phyloP scores from a whole-genome alignment of 2,113 vertebrate genomes.

The Dromaius novaehollandiae region DNA sequence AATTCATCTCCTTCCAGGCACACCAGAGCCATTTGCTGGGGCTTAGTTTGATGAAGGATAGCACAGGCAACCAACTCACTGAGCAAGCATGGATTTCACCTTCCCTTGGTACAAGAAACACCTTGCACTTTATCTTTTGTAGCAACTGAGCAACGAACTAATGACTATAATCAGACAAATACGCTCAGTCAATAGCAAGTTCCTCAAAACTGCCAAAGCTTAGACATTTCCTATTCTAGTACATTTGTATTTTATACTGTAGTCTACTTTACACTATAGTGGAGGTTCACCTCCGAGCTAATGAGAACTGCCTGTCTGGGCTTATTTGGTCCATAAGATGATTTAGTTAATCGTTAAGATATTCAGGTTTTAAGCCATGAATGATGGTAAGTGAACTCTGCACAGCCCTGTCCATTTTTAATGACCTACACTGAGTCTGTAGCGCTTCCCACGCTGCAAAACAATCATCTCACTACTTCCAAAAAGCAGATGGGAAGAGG shows the following conservation, averaged over 20 bases:
- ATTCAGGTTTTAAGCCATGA: neutral
- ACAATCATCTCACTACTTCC: neutral
- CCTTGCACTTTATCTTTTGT: neutral
- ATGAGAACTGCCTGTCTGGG: neutral
- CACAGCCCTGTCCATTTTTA: neutral
- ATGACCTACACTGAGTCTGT: neutral
- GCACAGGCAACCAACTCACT: fast-evolving
- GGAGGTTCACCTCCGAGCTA: neutral
- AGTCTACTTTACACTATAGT: neutral
- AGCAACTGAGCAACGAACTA: neutral
- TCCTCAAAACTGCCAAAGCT: neutral
- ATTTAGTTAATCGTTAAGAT: neutral
- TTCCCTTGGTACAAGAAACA: neutral
- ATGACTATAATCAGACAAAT: neutral
- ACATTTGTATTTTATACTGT: neutral
- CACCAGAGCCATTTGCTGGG: neutral
- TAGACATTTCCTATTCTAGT: neutral
- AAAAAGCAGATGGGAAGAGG: neutral
- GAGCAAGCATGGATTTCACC: neutral
- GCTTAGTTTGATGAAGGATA: neutral
- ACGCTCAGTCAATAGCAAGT: neutral
- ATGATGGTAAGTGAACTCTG: neutral
- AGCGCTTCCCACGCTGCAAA: neutral
- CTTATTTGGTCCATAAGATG: neutral
- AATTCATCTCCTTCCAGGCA: neutral